A percentile compares a stretch with the other conserved stretches of the same genome.
Conservation (phyloP, 35 echinoderm and acorn worm genomes). For the Chiridota heheva region DNA sequence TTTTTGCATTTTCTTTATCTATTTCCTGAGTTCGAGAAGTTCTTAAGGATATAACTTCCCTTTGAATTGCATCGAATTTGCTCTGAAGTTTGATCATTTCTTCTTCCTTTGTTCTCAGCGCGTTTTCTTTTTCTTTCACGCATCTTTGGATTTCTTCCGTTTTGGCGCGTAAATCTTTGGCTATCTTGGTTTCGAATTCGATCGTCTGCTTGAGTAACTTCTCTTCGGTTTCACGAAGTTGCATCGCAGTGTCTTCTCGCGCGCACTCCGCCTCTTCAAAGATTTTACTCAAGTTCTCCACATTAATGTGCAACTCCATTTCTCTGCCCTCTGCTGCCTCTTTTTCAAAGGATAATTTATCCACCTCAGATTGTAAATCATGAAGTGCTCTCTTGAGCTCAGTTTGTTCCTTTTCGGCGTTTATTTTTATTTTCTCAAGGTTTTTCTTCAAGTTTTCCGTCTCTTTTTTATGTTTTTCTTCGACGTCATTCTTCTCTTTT, state of each 20-base stretch:
- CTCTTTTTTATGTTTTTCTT: slow-evolving; percentile 59
- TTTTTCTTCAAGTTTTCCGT: slow-evolving; percentile 49
- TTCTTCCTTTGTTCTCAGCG: slow-evolving; percentile 50
- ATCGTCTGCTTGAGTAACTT: slow-evolving; percentile 41
- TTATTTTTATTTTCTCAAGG: slow-evolving; percentile 16
- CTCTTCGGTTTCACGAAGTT: slow-evolving; percentile 33
- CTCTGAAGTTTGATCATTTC: slow-evolving; percentile 52
- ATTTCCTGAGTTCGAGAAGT: slow-evolving; percentile 44
- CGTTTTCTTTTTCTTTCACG: slow-evolving; percentile 48
- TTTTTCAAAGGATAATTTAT: slow-evolving; percentile 41
- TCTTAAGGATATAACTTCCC: slow-evolving; percentile 44
- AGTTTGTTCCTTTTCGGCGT: slow-evolving; percentile 39
- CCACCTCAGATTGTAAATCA: slow-evolving; percentile 50
- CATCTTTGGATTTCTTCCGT: slow-evolving; percentile 46
- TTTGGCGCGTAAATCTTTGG: slow-evolving; percentile 35
- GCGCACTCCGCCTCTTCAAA: slow-evolving; percentile 56
- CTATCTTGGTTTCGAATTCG: slow-evolving; percentile 37
- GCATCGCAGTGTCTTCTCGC: slow-evolving; percentile 38
- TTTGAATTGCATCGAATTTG: slow-evolving; percentile 35
- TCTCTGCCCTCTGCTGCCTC: slow-evolving; percentile 55
- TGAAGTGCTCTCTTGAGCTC: slow-evolving; percentile 70
- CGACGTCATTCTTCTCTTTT: slow-evolving; percentile 61
- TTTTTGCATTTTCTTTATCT: slow-evolving; percentile 46
- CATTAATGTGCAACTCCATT: slow-evolving; percentile 54
- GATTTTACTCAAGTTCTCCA: slow-evolving; percentile 49